Percentiles rank a stretch among this genome's conserved stretches.
Evolutionary conservation across 2,797 vertebrate genomes (phyloP).

Genomic region (Caiman crocodilus): DNA sequence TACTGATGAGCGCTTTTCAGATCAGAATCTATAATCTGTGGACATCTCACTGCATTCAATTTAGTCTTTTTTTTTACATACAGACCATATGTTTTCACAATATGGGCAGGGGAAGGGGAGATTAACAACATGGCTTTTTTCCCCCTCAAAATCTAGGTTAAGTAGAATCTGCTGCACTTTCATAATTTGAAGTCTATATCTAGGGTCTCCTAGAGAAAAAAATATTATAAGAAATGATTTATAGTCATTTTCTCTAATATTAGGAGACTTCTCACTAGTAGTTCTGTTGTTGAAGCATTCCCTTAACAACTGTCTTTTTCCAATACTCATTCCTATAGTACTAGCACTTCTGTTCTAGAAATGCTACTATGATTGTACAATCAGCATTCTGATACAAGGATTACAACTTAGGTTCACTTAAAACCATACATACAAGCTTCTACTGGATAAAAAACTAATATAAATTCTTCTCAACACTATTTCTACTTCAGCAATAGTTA

Average conservation of each 20-base stretch:
- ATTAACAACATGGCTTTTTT: too few relatives aligned
- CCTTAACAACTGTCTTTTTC: neutral
- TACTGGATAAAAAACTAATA: neutral
- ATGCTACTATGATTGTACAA: neutral
- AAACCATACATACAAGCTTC: neutral
- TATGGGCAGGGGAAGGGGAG: too few relatives aligned
- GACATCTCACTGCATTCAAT: too few relatives aligned
- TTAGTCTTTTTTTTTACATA: too few relatives aligned
- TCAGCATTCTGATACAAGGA: neutral
- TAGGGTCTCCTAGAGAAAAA: neutral
- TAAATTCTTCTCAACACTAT: constrained; percentile 3
- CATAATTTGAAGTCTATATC: too few relatives aligned
- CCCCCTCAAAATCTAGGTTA: too few relatives aligned
- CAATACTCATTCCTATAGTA: neutral
- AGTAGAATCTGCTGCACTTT: too few relatives aligned
- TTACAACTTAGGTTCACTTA: neutral
- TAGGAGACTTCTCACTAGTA: neutral
- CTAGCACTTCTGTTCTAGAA: neutral
- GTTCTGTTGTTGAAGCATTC: neutral
- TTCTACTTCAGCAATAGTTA: constrained; percentile 28
- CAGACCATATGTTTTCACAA: too few relatives aligned
- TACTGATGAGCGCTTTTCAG: too few relatives aligned
- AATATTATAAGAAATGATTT: neutral
- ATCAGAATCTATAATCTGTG: too few relatives aligned
- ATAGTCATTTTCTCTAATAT: neutral